These are phyloP conservation scores for Flabesymbios commensalis DNA, from an alignment of 2,888 invertebrate species.

Conservation along the genomic window DNA sequence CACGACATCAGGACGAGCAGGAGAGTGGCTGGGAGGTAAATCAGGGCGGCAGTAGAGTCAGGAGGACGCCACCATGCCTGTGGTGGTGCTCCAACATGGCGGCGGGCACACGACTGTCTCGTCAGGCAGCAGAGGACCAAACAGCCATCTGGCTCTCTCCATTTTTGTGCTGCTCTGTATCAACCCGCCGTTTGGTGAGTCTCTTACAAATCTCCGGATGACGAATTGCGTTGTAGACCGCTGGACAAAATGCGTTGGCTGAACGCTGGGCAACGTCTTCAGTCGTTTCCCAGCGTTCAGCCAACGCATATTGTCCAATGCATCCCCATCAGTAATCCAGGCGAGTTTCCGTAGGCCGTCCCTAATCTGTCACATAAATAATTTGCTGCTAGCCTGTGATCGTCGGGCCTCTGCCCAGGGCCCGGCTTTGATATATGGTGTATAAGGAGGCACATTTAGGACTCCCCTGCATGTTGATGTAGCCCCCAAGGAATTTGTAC, in stretches of 20 bases:
- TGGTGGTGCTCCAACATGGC: constrained; percentile 26
- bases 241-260: background rate
- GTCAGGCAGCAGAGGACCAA: constrained; percentile 12
- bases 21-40: no score
- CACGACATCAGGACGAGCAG: no score
- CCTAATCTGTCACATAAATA: no score
- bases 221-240: no score
- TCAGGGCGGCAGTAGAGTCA: background rate
- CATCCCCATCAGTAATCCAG: background rate
- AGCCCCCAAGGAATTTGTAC: no score
- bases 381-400: no score
- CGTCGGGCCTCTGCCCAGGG: no score
- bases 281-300: background rate
- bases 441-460: no score
- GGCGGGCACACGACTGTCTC: constrained; percentile 28
- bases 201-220: background rate
- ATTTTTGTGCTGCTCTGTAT: constrained; percentile 23
- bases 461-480: no score
- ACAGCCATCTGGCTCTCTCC: constrained; percentile 28
- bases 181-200: constrained; percentile 31
- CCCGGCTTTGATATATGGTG: no score
- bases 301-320: background rate
- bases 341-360: no score
- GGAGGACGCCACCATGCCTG: constrained; percentile 23
- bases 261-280: background rate